Conservation (phyloP, 2,888 invertebrate genomes). For the Exocentrus adspersus region DNA sequence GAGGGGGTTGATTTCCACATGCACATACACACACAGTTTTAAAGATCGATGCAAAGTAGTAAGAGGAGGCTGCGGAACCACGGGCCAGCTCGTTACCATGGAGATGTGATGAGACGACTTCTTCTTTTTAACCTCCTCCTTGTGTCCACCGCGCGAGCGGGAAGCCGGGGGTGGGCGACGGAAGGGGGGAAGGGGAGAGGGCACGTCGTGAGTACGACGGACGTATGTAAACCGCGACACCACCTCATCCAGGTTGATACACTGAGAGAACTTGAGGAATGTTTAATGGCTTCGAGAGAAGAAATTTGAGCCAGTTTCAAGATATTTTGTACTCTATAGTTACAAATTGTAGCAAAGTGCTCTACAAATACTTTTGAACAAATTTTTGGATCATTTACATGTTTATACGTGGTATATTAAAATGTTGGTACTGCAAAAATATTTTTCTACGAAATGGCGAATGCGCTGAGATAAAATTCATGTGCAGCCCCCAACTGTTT, state of each 20-base stretch:
- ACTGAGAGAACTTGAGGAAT: background rate
- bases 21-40: conserved; percentile 59
- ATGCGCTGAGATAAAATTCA: too few species aligned
- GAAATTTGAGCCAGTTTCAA: too few species aligned
- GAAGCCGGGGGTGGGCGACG: conserved; percentile 39
- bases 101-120: conserved; percentile 65
- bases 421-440: too few species aligned
- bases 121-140: conserved; percentile 65
- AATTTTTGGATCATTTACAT: too few species aligned
- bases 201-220: conserved; percentile 18
- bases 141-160: conserved; percentile 59
- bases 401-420: too few species aligned
- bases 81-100: conserved; percentile 66
- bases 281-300: too few species aligned
- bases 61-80: conserved; percentile 55
- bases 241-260: conserved; percentile 42
- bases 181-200: conserved; percentile 34
- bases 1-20: conserved; percentile 53
- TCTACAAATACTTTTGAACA: too few species aligned
- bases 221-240: conserved; percentile 54
- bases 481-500: too few species aligned
- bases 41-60: conserved; percentile 66
- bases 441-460: too few species aligned
- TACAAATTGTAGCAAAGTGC: too few species aligned
- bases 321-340: too few species aligned